Evolutionary conservation across 1,140 invertebrate species (phyloP), one percentile per base, ranked within the genome.

Genomic region (Neotoxoptera formosana): DNA sequence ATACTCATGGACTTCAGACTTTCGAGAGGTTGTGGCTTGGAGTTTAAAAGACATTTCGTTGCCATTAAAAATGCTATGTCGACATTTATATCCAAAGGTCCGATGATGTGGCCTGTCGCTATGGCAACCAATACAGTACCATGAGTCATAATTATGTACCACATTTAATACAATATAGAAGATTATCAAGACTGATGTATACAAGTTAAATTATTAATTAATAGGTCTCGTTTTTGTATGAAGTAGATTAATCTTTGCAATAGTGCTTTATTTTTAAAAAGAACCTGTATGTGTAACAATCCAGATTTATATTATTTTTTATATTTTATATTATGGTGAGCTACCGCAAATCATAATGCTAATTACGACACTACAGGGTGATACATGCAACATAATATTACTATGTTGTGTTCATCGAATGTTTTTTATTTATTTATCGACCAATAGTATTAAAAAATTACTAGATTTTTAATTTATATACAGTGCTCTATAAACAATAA

Each of bases 21-120:
- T n/a, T 98, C 98, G 17, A 97, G 98, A 96, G 99, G 99, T 94
- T 99, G 98, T 96, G 99, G 99, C 94, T 95, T 99, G 60, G 98
- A 99, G 95, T 99, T 99, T 95, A 99, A 99, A 95, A 96, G 97
- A 94, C 96, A 97, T 94, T 99, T 99, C 95, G 95, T 98, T n/a
- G 97, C 97, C 95, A 96, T 99, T 81, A 98, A 97, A 95, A 95
- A 96, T 47, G 94, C 95, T n/a, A 95, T 98, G 51, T 95, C 95
- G 41, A 95, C 96, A 94, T 96, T 97, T 91, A 95, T 96, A 88
- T 94, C 96, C 23, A 96, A 96, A 92, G 95, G 95, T n/a, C 95
- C 96, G 47, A 95, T 96, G 4, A 96, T 95, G 8, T 96, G 96
- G 96, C 96, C 96, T 41, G 95, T 96, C 93, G 96, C 96, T 45